Evolutionary conservation across 2,888 invertebrate species (phyloP).

Genomic region (Taphrorychus bicolor): DNA sequence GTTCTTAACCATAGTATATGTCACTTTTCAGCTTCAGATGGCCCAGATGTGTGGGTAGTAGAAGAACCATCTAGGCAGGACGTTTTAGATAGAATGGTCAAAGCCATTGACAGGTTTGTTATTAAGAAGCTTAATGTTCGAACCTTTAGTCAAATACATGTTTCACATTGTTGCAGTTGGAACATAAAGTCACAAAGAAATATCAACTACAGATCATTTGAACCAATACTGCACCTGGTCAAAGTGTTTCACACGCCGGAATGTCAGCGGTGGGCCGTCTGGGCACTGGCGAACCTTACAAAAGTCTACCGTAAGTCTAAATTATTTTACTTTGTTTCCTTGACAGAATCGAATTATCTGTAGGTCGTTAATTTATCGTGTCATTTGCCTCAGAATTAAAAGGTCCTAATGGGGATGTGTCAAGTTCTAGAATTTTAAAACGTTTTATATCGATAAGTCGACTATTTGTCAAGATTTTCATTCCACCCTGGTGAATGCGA

Average conservation of each 20-base stretch:
- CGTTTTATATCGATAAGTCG: no score
- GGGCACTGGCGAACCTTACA: constrained; percentile 97
- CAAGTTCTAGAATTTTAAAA: no score
- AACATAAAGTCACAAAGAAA: constrained; percentile 85
- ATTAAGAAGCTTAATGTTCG: neutral
- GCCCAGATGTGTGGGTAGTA: constrained; percentile 81
- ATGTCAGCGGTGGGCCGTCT: constrained; percentile 96
- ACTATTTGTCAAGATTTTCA: no score
- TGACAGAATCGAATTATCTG: neutral
- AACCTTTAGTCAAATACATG: neutral
- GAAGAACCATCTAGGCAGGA: constrained; percentile 71
- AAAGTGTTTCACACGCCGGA: constrained; percentile 85
- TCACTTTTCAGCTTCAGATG: constrained; percentile 76
- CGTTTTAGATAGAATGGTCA: constrained; percentile 78
- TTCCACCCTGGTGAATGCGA: no score
- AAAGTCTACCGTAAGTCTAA: constrained; percentile 81
- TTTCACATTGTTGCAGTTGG: constrained; percentile 67
- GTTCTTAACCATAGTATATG: no score
- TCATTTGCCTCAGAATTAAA: no score
- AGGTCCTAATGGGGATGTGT: no score
- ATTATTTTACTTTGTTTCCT: neutral
- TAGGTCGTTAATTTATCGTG: neutral
- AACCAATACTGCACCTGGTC: constrained; percentile 88
- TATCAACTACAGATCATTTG: constrained; percentile 96
- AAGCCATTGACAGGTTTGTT: constrained; percentile 71